These are phyloP conservation scores for Platyura marginata DNA, from an alignment of 1,140 invertebrate species.

Conservation along the genomic window DNA sequence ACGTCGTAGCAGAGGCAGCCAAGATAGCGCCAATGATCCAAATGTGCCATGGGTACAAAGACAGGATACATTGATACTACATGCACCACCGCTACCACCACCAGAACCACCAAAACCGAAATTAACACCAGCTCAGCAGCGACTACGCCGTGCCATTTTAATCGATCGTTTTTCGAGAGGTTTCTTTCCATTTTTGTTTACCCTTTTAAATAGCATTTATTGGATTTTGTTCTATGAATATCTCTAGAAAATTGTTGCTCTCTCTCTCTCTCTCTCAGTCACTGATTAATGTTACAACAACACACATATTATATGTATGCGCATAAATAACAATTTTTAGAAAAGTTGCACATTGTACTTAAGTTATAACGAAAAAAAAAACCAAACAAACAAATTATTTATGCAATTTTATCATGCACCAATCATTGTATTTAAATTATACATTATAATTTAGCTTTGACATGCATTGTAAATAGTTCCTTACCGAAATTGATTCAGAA, in stretches of 20 bases:
- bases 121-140: constrained; percentile 40
- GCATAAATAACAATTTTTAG: too few species aligned
- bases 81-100: constrained; percentile 29
- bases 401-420: too few species aligned
- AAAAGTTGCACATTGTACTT: too few species aligned
- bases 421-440: too few species aligned
- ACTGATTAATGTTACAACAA: too few species aligned
- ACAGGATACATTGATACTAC: constrained; percentile 23
- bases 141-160: constrained; percentile 56
- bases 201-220: constrained; percentile 72
- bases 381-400: too few species aligned
- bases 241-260: constrained; percentile 31
- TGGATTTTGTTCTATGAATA: constrained; percentile 78
- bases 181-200: constrained; percentile 76
- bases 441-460: too few species aligned
- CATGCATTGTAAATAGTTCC: too few species aligned
- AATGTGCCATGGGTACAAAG: constrained; percentile 19
- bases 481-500: too few species aligned
- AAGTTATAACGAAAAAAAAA: too few species aligned
- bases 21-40: not conserved
- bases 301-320: too few species aligned
- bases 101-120: constrained; percentile 23
- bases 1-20: constrained; percentile 13
- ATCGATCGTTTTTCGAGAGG: constrained; percentile 73
- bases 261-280: too few species aligned